Conservation (phyloP, 2,888 invertebrate species). For the Rutpela maculata region DNA sequence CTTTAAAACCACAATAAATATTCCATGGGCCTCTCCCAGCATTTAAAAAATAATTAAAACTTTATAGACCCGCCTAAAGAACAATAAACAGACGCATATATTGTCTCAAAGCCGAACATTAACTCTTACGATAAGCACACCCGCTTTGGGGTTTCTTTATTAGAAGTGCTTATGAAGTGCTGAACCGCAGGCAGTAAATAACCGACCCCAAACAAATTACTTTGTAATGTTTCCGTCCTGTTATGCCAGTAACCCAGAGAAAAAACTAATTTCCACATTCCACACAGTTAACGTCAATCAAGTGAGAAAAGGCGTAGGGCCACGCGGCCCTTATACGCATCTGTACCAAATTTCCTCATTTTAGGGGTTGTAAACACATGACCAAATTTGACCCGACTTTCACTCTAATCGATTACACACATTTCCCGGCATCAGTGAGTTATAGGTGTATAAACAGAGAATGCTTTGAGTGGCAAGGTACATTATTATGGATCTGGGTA, state of each 20-base stretch:
- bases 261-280: slow-evolving; percentile 49
- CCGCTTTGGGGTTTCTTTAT: slow-evolving; percentile 27
- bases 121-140: slow-evolving; percentile 15
- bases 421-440: slow-evolving; percentile 13
- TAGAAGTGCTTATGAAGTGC: slow-evolving; percentile 40
- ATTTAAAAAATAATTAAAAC: slow-evolving; percentile 7
- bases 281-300: slow-evolving; percentile 47
- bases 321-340: neutral
- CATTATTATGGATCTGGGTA: slow-evolving; percentile 13
- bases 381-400: slow-evolving; percentile 21
- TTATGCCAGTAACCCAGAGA: slow-evolving; percentile 41
- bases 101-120: neutral
- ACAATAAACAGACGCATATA: slow-evolving; percentile 1
- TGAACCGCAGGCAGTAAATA: slow-evolving; percentile 42
- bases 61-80: neutral
- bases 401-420: slow-evolving; percentile 37
- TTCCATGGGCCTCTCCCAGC: neutral
- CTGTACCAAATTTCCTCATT: slow-evolving; percentile 15
- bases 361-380: slow-evolving; percentile 21
- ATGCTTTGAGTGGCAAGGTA: slow-evolving; percentile 6
- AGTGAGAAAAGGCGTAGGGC: slow-evolving; percentile 14
- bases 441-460: slow-evolving; percentile 30
- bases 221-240: slow-evolving; percentile 41
- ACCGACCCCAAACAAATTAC: slow-evolving; percentile 46
- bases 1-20: neutral